phyloP scores from a whole-genome alignment of 2,113 vertebrate genomes.

The Microtus pennsylvanicus region DNA sequence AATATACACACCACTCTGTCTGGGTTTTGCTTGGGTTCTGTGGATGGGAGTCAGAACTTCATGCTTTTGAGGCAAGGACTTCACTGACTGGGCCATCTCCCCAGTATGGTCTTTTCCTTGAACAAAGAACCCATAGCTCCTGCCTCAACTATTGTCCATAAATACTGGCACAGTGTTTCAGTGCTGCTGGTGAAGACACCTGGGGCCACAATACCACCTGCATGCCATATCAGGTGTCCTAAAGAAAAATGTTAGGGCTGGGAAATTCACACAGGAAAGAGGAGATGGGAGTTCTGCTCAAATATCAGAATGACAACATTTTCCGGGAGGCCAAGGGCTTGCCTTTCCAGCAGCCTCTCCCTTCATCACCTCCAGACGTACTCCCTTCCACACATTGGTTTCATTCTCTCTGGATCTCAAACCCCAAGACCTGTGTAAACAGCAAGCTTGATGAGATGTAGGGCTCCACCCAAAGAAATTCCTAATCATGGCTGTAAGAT shows the following conservation, averaged over 20 bases:
- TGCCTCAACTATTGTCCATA: not conserved
- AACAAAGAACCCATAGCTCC: not conserved
- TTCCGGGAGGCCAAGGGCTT: not conserved
- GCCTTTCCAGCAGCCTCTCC: not conserved
- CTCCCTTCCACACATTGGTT: not conserved
- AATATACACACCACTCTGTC: not conserved
- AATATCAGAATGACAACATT: rapidly evolving
- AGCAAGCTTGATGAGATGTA: not conserved
- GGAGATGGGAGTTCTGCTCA: not conserved
- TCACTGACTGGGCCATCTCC: not conserved
- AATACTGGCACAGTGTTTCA: not conserved
- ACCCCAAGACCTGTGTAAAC: not conserved
- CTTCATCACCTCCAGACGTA: not conserved
- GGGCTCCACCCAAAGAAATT: not conserved
- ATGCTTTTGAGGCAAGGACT: not conserved
- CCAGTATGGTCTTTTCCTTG: not conserved
- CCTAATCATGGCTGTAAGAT: not conserved
- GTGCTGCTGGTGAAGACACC: not conserved
- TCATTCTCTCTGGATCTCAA: not conserved
- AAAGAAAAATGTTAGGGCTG: not conserved
- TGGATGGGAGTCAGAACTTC: not conserved
- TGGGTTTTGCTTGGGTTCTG: not conserved
- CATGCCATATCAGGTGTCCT: not conserved
- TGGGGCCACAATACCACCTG: not conserved
- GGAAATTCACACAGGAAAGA: not conserved